These are phyloP conservation scores for Myoxocephalus aenaeus DNA, from an alignment of 2,797 vertebrate genomes.

Conservation along the genomic window DNA sequence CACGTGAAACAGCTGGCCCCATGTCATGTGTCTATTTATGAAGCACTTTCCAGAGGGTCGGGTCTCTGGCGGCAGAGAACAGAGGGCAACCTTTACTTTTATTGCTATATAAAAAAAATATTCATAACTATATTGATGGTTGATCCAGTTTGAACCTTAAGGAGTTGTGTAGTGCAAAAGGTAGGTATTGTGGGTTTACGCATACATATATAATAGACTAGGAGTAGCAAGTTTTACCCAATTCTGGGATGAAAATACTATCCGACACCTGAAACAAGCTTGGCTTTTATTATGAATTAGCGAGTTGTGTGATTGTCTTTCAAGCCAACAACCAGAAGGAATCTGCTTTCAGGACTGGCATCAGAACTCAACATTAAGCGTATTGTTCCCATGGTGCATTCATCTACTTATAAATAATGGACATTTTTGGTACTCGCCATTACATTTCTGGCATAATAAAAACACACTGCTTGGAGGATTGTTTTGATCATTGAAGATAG, in stretches of 20 bases:
- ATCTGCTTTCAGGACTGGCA: slow-evolving; percentile 35
- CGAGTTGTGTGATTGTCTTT: slow-evolving; percentile 20
- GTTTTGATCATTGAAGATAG: neutral
- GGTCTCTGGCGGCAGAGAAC: neutral
- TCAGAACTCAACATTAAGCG: slow-evolving; percentile 14
- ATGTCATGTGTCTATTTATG: slow-evolving; percentile 41
- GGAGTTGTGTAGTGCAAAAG: neutral
- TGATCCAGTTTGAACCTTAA: slow-evolving; percentile 17
- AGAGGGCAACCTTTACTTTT: neutral
- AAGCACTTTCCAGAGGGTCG: slow-evolving; percentile 3
- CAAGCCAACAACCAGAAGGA: slow-evolving; percentile 10
- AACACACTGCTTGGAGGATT: neutral
- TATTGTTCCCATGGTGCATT: slow-evolving; percentile 11
- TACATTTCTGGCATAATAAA: neutral
- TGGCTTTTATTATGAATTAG: slow-evolving; percentile 43
- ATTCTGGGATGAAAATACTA: slow-evolving; percentile 25
- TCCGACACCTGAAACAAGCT: slow-evolving; percentile 9
- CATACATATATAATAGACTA: neutral
- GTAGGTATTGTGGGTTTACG: neutral
- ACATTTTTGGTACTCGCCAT: neutral
- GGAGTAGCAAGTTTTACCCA: slow-evolving; percentile 8
- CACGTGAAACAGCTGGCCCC: slow-evolving; percentile 64
- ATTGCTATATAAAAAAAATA: neutral
- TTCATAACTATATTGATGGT: neutral
- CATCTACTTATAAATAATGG: neutral